Conservation (phyloP, 2,888 invertebrate genomes). For the Lathronympha strigana region DNA sequence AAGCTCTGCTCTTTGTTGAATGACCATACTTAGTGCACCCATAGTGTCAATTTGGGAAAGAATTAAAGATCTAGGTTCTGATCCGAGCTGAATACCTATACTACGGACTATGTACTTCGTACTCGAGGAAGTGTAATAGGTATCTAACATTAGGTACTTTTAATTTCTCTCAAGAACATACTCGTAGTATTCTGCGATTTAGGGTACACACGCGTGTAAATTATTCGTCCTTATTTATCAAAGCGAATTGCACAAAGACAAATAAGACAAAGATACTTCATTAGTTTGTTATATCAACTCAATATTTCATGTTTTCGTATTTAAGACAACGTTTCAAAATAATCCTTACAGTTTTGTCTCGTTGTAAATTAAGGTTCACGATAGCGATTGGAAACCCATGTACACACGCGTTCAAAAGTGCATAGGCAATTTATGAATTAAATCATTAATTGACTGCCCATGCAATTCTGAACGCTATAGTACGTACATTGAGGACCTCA, state of each 20-base stretch:
- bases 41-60: no score
- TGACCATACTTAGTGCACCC: no score
- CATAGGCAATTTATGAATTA: no score
- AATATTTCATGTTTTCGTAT: neutral
- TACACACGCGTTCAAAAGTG: neutral
- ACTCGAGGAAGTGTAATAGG: neutral
- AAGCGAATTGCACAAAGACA: neutral
- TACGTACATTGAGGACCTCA: neutral
- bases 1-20: no score
- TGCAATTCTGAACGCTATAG: no score
- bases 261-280: neutral
- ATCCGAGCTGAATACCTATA: neutral
- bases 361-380: slow-evolving; percentile 1
- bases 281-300: neutral
- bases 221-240: neutral
- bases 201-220: neutral
- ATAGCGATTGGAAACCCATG: neutral
- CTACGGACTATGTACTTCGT: neutral
- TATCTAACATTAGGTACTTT: neutral
- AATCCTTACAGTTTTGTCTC: slow-evolving; percentile 37
- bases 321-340: neutral
- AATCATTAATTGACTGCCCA: no score
- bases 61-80: neutral
- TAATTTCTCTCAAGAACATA: neutral
- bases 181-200: neutral